These are phyloP conservation scores for Brachionus sp. DNA, from an alignment of 1,140 invertebrate genomes.

Conservation along the genomic window DNA sequence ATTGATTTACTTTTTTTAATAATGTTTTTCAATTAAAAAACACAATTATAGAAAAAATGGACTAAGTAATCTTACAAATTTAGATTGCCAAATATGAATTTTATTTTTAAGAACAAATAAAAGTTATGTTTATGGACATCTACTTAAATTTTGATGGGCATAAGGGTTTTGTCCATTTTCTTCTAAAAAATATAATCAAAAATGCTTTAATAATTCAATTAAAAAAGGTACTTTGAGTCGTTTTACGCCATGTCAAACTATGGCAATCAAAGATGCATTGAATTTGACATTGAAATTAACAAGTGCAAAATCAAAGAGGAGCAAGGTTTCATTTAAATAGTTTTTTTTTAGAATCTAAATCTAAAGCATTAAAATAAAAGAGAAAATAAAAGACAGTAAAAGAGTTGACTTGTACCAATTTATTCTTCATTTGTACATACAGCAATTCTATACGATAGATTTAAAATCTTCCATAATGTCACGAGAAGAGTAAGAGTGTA, in stretches of 20 bases:
- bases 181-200: neutral
- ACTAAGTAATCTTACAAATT: too few species aligned
- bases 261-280: neutral
- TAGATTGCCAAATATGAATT: too few species aligned
- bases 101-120: too few species aligned
- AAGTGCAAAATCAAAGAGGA: slow-evolving; percentile 12
- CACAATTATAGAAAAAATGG: too few species aligned
- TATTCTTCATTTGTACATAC: slow-evolving; percentile 40
- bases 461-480: slow-evolving; percentile 39
- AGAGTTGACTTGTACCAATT: slow-evolving; percentile 36
- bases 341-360: neutral
- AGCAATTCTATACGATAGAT: slow-evolving; percentile 43
- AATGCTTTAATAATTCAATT: neutral
- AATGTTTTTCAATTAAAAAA: too few species aligned
- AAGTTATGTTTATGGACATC: too few species aligned
- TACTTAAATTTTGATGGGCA: neutral
- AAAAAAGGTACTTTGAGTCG: slow-evolving; percentile 32
- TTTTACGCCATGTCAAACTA: slow-evolving; percentile 24
- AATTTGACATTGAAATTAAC: slow-evolving; percentile 6
- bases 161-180: neutral
- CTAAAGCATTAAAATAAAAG: neutral
- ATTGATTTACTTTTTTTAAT: too few species aligned
- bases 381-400: slow-evolving; percentile 34
- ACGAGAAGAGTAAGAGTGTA: slow-evolving; percentile 29
- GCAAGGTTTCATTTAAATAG: neutral